phyloP scores from a whole-genome alignment of 2,113 vertebrate species.

The Todiramphus saurophagus region DNA sequence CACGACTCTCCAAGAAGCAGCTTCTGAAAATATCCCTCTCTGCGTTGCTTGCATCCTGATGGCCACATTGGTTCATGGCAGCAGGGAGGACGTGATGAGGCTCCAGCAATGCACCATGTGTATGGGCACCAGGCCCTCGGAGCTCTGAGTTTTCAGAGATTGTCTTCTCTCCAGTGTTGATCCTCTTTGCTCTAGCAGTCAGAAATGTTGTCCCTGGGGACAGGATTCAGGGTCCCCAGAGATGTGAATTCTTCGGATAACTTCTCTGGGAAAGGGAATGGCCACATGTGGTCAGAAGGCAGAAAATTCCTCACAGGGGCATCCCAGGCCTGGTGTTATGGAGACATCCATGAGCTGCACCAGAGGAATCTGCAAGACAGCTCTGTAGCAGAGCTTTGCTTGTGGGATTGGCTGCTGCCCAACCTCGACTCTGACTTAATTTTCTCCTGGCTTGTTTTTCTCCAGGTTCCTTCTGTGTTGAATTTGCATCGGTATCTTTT shows the following conservation, averaged over 20 bases:
- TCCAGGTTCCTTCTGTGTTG: neutral
- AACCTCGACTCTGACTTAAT: neutral
- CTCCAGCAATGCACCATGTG: neutral
- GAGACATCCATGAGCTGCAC: neutral
- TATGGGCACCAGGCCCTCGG: neutral
- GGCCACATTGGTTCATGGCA: neutral
- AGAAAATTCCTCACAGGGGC: neutral
- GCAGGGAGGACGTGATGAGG: neutral
- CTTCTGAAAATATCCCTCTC: neutral
- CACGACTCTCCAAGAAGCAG: fast-evolving
- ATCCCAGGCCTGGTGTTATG: neutral
- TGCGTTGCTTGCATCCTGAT: neutral
- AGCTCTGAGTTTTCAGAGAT: neutral
- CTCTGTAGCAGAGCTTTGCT: neutral
- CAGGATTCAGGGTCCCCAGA: neutral
- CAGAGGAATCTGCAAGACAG: neutral
- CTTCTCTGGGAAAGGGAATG: neutral
- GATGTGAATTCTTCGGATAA: neutral
- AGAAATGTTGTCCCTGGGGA: neutral
- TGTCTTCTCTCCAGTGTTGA: neutral
- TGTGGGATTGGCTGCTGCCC: neutral
- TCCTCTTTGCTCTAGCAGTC: neutral
- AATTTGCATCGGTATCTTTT: constrained; percentile 42
- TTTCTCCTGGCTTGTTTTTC: neutral
- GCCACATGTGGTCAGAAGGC: neutral